Conservation (phyloP, 1,140 invertebrate genomes). For the Plodia interpunctella region DNA sequence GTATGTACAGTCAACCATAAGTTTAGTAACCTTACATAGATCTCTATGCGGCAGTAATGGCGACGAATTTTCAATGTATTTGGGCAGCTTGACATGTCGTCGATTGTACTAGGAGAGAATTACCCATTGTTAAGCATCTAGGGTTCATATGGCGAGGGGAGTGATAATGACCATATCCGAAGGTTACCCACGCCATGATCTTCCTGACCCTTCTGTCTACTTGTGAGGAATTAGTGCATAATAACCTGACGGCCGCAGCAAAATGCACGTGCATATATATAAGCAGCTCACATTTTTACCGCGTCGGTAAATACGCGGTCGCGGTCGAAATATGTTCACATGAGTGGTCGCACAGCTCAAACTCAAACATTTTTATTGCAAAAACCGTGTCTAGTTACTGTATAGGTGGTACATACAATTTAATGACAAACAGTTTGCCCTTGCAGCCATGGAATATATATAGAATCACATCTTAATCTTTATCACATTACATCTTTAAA, state of each 20-base stretch:
- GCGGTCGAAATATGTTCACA: slow-evolving; percentile 6
- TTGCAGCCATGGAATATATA: too few relatives aligned
- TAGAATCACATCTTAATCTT: too few relatives aligned
- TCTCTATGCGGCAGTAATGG: too few relatives aligned
- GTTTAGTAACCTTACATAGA: neutral
- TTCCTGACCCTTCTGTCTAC: slow-evolving; percentile 24
- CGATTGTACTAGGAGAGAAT: neutral
- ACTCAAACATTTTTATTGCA: too few relatives aligned
- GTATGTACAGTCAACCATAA: too few relatives aligned
- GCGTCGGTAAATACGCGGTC: slow-evolving; percentile 7
- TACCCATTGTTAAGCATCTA: neutral
- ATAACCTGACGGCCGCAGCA: slow-evolving; percentile 22
- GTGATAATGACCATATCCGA: slow-evolving; percentile 16
- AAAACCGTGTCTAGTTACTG: too few relatives aligned
- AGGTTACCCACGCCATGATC: slow-evolving; percentile 38
- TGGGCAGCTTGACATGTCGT: too few relatives aligned
- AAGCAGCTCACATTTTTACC: slow-evolving; percentile 22
- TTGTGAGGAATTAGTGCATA: slow-evolving; percentile 27
- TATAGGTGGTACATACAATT: too few relatives aligned
- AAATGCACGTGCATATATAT: slow-evolving; percentile 37
- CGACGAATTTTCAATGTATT: too few relatives aligned
- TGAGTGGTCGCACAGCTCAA: slow-evolving; percentile 9
- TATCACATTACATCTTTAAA: too few relatives aligned
- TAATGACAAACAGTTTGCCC: too few relatives aligned
- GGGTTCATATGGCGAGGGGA: neutral